These are phyloP conservation scores for Martes martes DNA, from an alignment of 2,113 vertebrate genomes.

Conservation along the genomic window DNA sequence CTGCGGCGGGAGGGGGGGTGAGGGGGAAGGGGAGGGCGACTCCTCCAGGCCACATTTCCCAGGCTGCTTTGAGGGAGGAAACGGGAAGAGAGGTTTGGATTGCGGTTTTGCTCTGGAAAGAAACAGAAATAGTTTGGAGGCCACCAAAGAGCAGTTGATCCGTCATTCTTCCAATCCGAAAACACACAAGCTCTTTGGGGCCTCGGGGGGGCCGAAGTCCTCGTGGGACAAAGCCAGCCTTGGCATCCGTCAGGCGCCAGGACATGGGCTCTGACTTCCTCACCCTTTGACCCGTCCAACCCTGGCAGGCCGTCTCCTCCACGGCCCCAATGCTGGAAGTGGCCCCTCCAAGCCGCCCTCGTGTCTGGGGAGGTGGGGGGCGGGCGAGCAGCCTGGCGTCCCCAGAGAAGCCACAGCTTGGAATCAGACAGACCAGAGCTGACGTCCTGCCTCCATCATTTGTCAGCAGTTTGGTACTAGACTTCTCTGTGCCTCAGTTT, in stretches of 20 bases:
- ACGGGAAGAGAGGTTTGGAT: not conserved
- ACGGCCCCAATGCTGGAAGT: fast-evolving
- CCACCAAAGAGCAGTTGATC: not conserved
- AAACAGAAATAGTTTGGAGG: slow-evolving; percentile 18
- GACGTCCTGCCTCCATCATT: not conserved
- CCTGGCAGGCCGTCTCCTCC: not conserved
- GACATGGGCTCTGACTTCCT: fast-evolving
- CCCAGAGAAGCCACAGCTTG: not conserved
- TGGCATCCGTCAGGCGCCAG: fast-evolving
- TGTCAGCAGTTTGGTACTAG: not conserved
- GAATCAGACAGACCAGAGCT: not conserved
- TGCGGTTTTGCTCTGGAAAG: slow-evolving; percentile 23
- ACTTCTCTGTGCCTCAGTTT: not conserved
- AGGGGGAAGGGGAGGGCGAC: not conserved
- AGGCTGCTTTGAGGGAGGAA: not conserved
- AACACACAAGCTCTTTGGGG: not conserved
- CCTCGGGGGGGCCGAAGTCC: fast-evolving
- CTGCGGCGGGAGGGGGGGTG: not conserved
- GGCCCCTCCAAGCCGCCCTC: not conserved
- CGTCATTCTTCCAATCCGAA: not conserved
- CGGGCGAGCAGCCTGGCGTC: not conserved
- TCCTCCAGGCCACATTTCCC: not conserved
- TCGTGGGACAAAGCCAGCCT: not conserved
- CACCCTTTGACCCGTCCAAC: not conserved
- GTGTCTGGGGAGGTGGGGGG: not conserved